phyloP scores from a whole-genome alignment of 2,797 vertebrate species.

The Brachymystax lenok region DNA sequence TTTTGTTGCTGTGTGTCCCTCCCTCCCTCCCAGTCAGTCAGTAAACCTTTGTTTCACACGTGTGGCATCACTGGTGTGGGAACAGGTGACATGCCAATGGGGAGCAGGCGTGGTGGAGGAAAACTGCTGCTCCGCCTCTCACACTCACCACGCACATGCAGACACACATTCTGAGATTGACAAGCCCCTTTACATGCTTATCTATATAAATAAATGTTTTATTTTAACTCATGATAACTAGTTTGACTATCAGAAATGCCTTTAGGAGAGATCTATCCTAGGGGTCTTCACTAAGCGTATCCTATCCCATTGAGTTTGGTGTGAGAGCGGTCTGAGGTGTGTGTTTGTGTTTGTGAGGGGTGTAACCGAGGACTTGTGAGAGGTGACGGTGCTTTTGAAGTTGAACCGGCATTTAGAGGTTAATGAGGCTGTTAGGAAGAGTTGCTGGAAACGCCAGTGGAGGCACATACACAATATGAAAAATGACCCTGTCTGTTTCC shows the following conservation, averaged over 20 bases:
- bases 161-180: slow-evolving; percentile 5
- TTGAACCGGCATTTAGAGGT: slow-evolving; percentile 70
- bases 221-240: slow-evolving; percentile 22
- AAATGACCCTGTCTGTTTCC: slow-evolving; percentile 10
- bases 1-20: slow-evolving; percentile 15
- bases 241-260: slow-evolving; percentile 26
- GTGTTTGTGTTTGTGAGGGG: slow-evolving; percentile 40
- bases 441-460: slow-evolving; percentile 55
- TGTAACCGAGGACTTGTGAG: slow-evolving; percentile 59
- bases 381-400: slow-evolving; percentile 66
- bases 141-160: not conserved
- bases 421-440: slow-evolving; percentile 74
- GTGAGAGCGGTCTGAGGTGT: not conserved
- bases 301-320: not conserved
- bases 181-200: not conserved
- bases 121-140: slow-evolving; percentile 24
- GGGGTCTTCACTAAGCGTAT: not conserved
- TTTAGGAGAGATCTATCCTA: not conserved
- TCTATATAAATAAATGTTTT: too few species aligned
- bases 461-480: slow-evolving; percentile 19
- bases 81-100: slow-evolving; percentile 38
- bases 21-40: slow-evolving; percentile 15
- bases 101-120: slow-evolving; percentile 40
- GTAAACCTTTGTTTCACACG: slow-evolving; percentile 60
- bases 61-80: slow-evolving; percentile 14